These are phyloP conservation scores for Xenopus laevis DNA, from an alignment of 2,113 vertebrate genomes.

Conservation along the genomic window DNA sequence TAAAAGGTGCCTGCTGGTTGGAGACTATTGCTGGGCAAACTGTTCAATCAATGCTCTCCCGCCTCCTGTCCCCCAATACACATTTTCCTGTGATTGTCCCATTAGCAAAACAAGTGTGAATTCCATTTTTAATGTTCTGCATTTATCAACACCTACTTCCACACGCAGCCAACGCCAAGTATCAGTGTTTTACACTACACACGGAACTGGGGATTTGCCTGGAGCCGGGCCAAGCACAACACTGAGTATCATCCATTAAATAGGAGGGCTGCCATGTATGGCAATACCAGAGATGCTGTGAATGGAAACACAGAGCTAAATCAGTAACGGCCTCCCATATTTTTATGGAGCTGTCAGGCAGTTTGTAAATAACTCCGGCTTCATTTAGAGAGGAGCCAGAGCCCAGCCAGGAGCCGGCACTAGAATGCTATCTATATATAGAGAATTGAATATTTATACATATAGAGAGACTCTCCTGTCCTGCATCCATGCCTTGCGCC, in stretches of 20 bases:
- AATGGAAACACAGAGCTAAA: slow-evolving; percentile 26
- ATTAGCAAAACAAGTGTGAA: no score
- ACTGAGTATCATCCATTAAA: slow-evolving; percentile 19
- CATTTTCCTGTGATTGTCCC: no score
- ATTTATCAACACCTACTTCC: slow-evolving; percentile 6
- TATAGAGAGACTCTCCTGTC: no score
- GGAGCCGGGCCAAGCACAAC: slow-evolving; percentile 27
- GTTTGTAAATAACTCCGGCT: slow-evolving; percentile 21
- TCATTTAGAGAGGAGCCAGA: slow-evolving; percentile 17
- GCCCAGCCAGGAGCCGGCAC: slow-evolving; percentile 5
- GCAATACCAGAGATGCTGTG: slow-evolving; percentile 11
- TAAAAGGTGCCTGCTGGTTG: no score
- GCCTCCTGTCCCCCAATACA: no score
- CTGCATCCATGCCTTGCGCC: no score
- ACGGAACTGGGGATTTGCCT: background rate
- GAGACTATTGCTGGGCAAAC: no score
- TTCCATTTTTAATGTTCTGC: no score
- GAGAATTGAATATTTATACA: no score
- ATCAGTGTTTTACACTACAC: background rate
- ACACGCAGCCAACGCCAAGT: slow-evolving; percentile 11
- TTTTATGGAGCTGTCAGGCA: slow-evolving; percentile 2
- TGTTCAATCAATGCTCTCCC: no score
- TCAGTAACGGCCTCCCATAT: slow-evolving; percentile 12
- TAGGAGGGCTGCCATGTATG: slow-evolving; percentile 33
- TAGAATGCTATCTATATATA: background rate